Conservation (phyloP, 2,888 invertebrate species). For the Phalera bucephala region DNA sequence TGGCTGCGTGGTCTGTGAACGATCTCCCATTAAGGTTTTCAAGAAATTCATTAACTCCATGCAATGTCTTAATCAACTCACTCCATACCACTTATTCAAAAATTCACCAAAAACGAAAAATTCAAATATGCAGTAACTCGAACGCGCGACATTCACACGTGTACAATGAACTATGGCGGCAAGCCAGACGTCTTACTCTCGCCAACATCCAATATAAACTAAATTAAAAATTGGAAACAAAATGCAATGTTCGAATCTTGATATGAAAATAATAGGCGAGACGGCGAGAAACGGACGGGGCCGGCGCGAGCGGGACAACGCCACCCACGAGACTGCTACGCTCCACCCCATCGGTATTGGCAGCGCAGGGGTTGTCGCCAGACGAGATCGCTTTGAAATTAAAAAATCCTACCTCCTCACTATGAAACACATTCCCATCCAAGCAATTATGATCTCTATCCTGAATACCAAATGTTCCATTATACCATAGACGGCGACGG, state of each 20-base stretch:
- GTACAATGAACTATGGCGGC: slow-evolving; percentile 59
- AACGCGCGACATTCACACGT: slow-evolving; percentile 63
- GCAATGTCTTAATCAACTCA: slow-evolving; percentile 45
- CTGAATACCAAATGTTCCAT: slow-evolving; percentile 26
- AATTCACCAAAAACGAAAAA: slow-evolving; percentile 37
- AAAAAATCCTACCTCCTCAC: slow-evolving; percentile 70
- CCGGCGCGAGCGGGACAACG: slow-evolving; percentile 53
- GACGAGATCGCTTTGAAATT: slow-evolving; percentile 73
- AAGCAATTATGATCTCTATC: slow-evolving; percentile 58
- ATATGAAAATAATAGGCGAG: slow-evolving; percentile 82
- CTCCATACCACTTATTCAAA: slow-evolving; percentile 36
- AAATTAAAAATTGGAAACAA: slow-evolving; percentile 82
- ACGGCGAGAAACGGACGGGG: slow-evolving; percentile 57
- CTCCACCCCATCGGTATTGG: slow-evolving; percentile 74
- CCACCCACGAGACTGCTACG: slow-evolving; percentile 60
- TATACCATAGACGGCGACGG: slow-evolving; percentile 26
- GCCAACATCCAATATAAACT: slow-evolving; percentile 81
- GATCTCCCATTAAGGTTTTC: slow-evolving; percentile 63
- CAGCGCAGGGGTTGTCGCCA: slow-evolving; percentile 79
- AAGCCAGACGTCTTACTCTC: slow-evolving; percentile 75
- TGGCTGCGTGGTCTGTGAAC: slow-evolving; percentile 47
- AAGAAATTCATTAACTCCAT: slow-evolving; percentile 76
- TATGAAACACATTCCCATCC: slow-evolving; percentile 36
- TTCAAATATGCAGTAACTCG: slow-evolving; percentile 38
- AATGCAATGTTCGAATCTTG: slow-evolving; percentile 81